Evolutionary conservation across 1,140 invertebrate genomes (phyloP).

Genomic region (Copidosoma floridanum): DNA sequence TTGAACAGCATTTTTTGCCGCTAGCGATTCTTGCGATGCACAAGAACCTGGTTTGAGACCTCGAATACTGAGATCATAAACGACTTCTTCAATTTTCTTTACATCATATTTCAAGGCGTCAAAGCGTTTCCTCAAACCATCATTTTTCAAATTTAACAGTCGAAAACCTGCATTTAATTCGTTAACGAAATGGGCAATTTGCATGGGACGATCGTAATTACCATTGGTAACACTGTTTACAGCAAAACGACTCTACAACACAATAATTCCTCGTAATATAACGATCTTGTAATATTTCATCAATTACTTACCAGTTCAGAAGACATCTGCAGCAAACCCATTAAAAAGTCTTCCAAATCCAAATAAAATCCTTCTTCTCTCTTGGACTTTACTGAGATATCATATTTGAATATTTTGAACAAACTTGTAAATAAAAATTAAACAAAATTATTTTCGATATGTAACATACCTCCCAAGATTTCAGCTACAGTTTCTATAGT

Average conservation of each 20-base stretch:
- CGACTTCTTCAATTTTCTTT: constrained; percentile 93
- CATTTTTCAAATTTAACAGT: constrained; percentile 89
- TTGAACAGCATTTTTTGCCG: too few relatives aligned
- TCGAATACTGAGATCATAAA: constrained; percentile 88
- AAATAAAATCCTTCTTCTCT: constrained; percentile 77
- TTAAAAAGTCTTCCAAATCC: constrained; percentile 87
- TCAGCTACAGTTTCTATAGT: constrained; percentile 74
- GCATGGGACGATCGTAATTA: constrained; percentile 75
- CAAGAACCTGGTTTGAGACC: constrained; percentile 62
- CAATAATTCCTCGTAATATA: constrained; percentile 18
- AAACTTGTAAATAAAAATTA: neutral
- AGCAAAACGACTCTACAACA: constrained; percentile 71
- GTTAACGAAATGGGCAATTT: constrained; percentile 82
- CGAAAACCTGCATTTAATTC: constrained; percentile 86
- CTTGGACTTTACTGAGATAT: constrained; percentile 59
- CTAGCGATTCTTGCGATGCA: neutral
- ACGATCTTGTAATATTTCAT: neutral
- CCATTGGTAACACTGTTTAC: constrained; percentile 87
- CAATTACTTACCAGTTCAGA: constrained; percentile 70
- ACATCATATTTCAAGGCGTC: constrained; percentile 91
- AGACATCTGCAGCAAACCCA: constrained; percentile 77
- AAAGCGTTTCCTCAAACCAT: constrained; percentile 81
- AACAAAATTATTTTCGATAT: constrained; percentile 27
- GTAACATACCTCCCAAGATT: constrained; percentile 69
- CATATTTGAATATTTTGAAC: neutral